phyloP scores from a whole-genome alignment of 2,797 vertebrate genomes.

The Florisuga fusca region DNA sequence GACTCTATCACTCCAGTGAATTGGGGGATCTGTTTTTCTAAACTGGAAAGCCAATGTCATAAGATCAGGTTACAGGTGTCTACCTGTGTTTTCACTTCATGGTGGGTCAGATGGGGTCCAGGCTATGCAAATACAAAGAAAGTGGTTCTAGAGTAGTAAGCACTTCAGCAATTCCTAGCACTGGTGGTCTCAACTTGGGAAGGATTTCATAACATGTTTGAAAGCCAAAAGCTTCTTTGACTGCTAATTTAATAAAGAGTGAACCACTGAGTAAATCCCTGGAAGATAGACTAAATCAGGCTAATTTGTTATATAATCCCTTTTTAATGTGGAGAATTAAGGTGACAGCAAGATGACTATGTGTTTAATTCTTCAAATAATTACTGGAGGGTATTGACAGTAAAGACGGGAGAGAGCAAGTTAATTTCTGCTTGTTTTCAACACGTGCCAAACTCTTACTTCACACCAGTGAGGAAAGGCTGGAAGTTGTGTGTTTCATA shows the following conservation, averaged over 20 bases:
- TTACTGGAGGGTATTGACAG: slow-evolving; percentile 1
- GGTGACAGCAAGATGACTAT: background rate
- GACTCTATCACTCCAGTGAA: background rate
- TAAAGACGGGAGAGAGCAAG: slow-evolving; percentile 6
- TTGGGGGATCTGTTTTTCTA: background rate
- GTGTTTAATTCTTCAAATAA: slow-evolving; percentile 9
- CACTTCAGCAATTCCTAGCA: slow-evolving; percentile 45
- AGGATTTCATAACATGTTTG: slow-evolving; percentile 5
- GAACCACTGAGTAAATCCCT: background rate
- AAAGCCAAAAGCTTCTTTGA: slow-evolving; percentile 51
- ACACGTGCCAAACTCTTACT: slow-evolving; percentile 44
- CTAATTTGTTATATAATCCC: slow-evolving; percentile 44
- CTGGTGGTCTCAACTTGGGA: slow-evolving; percentile 19
- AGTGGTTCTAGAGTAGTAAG: slow-evolving; percentile 48
- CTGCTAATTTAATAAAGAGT: slow-evolving; percentile 37
- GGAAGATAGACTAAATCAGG: background rate
- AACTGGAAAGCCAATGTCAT: background rate
- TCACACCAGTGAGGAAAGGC: slow-evolving; percentile 22
- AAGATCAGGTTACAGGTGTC: slow-evolving; percentile 46
- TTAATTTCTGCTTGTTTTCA: slow-evolving; percentile 41
- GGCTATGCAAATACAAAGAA: slow-evolving; percentile 47
- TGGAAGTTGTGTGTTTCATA: slow-evolving; percentile 34
- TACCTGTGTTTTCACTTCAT: background rate
- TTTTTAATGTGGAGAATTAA: slow-evolving; percentile 28
- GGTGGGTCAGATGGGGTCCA: slow-evolving; percentile 58